phyloP scores from a whole-genome alignment of 2,888 invertebrate species.

The Germaria angustata region DNA sequence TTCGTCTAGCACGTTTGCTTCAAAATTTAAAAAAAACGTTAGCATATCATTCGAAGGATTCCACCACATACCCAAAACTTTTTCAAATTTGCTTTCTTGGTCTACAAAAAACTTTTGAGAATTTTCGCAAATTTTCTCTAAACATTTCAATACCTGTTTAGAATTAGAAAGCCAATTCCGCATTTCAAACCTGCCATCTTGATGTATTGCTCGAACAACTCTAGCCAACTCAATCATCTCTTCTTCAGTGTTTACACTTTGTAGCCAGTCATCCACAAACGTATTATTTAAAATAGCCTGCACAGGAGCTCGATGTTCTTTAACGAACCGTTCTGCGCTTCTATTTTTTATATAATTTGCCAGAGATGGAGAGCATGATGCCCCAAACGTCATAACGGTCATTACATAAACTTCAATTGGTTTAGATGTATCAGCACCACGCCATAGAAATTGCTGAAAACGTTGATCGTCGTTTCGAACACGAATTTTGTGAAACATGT shows the following conservation, averaged over 20 bases:
- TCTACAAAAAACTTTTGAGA: neutral
- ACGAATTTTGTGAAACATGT: no score
- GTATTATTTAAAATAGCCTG: conserved; percentile 49
- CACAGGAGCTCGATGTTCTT: conserved; percentile 29
- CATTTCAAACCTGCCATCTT: neutral
- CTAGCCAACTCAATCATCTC: neutral
- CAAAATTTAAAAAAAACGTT: no score
- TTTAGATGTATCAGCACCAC: neutral
- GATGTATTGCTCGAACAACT: neutral
- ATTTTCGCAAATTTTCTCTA: neutral
- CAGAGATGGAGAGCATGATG: conserved; percentile 51
- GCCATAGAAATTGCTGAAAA: conserved; percentile 34
- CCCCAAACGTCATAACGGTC: conserved; percentile 63
- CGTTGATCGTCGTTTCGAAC: no score
- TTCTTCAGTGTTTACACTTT: neutral
- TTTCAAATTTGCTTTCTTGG: neutral
- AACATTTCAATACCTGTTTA: neutral
- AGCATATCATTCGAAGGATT: neutral
- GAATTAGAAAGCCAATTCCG: neutral
- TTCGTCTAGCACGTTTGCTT: no score
- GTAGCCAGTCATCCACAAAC: conserved; percentile 54
- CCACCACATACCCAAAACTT: neutral
- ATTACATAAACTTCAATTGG: conserved; percentile 54
- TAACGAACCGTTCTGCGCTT: conserved; percentile 45
- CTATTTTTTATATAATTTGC: conserved; percentile 55